Conservation (phyloP, 2,888 invertebrate genomes). For the Gisinianus flammeolus region DNA sequence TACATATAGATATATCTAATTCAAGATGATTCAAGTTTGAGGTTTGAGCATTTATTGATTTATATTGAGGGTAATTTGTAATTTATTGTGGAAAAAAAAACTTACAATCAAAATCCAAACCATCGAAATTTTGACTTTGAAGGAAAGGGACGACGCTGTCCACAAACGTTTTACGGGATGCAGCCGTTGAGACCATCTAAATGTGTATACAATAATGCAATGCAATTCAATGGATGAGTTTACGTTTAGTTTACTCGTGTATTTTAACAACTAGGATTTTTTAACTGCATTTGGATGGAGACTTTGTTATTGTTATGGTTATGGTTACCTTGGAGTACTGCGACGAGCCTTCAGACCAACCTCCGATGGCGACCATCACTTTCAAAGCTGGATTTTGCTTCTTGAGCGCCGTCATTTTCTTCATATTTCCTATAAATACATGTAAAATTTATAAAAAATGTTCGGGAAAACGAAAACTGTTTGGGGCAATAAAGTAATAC, state of each 20-base stretch:
- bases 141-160: constrained; percentile 59
- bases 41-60: no score
- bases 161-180: constrained; percentile 58
- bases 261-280: no score
- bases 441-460: no score
- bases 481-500: no score
- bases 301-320: no score
- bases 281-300: no score
- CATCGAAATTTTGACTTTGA: constrained; percentile 50
- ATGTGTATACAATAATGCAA: background rate
- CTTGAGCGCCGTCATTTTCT: constrained; percentile 64
- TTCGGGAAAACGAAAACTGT: no score
- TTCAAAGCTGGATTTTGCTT: constrained; percentile 71
- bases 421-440: background rate
- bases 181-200: constrained; percentile 54
- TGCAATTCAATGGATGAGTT: no score
- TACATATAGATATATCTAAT: no score
- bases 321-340: constrained; percentile 23
- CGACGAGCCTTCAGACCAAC: constrained; percentile 63
- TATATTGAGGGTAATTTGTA: no score
- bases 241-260: background rate
- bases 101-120: constrained; percentile 50
- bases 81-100: no score
- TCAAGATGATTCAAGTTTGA: no score
- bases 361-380: constrained; percentile 77